phyloP scores from a whole-genome alignment of 2,888 invertebrate species.

The Poecilus cupreus region DNA sequence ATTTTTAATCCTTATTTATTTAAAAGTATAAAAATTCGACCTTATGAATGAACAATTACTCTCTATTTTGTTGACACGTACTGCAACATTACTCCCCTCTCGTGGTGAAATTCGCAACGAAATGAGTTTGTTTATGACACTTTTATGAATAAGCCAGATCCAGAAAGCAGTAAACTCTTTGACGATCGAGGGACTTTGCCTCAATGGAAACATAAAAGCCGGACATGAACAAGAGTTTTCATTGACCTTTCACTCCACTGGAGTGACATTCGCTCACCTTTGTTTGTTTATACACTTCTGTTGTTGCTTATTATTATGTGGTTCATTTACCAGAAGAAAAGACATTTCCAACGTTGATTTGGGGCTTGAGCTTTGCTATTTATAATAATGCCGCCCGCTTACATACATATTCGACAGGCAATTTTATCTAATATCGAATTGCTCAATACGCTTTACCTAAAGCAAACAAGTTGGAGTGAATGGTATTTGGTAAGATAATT shows the following conservation, averaged over 20 bases:
- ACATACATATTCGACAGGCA: too few relatives aligned
- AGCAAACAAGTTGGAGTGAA: too few relatives aligned
- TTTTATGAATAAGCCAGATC: background rate
- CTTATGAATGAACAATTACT: constrained; percentile 2
- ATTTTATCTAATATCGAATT: too few relatives aligned
- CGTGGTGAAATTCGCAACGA: background rate
- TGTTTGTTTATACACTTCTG: background rate
- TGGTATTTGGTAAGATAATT: too few relatives aligned
- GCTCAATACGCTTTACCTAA: too few relatives aligned
- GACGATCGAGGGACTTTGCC: background rate
- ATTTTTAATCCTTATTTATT: background rate
- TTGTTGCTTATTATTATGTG: background rate
- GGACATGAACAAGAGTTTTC: background rate
- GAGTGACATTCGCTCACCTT: background rate
- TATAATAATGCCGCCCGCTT: too few relatives aligned
- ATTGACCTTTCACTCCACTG: background rate
- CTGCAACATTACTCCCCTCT: background rate
- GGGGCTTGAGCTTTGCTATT: too few relatives aligned
- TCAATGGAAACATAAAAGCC: constrained; percentile 8
- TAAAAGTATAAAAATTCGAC: background rate
- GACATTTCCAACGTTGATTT: too few relatives aligned
- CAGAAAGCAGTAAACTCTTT: background rate
- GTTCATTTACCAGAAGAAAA: too few relatives aligned
- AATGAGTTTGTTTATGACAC: background rate
- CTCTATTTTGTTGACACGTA: constrained; percentile 2